These are phyloP conservation scores for Ectemnius continuus DNA, from an alignment of 2,888 invertebrate genomes.

Conservation along the genomic window DNA sequence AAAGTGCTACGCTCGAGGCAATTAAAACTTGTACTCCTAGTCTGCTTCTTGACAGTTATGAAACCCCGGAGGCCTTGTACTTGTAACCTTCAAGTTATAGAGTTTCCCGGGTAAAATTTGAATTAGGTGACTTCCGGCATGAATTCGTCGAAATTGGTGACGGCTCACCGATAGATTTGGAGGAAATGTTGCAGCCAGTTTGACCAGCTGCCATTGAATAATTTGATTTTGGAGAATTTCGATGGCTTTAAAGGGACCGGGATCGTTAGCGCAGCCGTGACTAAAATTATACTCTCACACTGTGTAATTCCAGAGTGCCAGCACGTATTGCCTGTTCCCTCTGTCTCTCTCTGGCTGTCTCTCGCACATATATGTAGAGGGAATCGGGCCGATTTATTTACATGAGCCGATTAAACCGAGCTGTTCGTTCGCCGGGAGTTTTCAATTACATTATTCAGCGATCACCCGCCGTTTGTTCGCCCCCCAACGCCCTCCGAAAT, in stretches of 20 bases:
- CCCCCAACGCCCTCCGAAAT: constrained; percentile 23
- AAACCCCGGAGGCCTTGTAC: too few species aligned
- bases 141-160: too few species aligned
- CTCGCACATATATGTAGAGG: too few species aligned
- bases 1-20: neutral
- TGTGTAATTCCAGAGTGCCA: constrained; percentile 38
- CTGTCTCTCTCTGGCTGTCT: too few species aligned
- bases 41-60: too few species aligned
- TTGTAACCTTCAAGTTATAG: neutral
- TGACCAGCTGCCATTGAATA: neutral
- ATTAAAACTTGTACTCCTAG: neutral
- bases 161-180: too few species aligned
- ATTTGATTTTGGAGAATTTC: constrained; percentile 20
- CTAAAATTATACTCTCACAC: constrained; percentile 42
- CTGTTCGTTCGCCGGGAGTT: constrained; percentile 33
- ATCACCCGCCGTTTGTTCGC: constrained; percentile 20
- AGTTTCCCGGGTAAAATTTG: too few species aligned
- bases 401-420: constrained; percentile 50
- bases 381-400: constrained; percentile 50
- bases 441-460: constrained; percentile 57
- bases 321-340: constrained; percentile 1
- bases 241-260: constrained; percentile 24
- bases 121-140: too few species aligned
- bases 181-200: neutral
- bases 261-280: constrained; percentile 42